Base-by-base conservation (phyloP, 2,888 invertebrate species). In the Ferrisia virgata region DNA sequence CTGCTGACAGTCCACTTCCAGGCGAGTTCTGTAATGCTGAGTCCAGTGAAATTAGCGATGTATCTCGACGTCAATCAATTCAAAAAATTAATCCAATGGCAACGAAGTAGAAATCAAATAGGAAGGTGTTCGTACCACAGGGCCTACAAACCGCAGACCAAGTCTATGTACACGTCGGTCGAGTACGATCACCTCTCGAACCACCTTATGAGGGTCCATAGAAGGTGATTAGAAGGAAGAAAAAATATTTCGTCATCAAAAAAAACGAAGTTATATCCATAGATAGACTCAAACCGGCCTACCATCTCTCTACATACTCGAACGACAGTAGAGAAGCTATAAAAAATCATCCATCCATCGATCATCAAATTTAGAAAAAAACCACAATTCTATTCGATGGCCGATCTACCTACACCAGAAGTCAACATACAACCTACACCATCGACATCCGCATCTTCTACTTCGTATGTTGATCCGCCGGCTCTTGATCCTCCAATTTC, bases 121-220 rank as follows among this genome's bases (percentile, higher is more conserved):
- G 58, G 9, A 22, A 18, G 58, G 82, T n/a, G 2, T 85, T 85
- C 58, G 76, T 82, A 2, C 53, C 79, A n/a, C 28, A 28, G 22
- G 82, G 85, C 53, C 33, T 85, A 18, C 15, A 33, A 9, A 58
- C 3, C 18, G 36, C 18, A 15, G 81, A 47, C 2, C 79, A 82
- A 58, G 85, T 82, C 3, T 85, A 85, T 40, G 64, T 85, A 8
- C 8, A 85, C 25, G 82, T 84, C 1, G 85, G 85, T 18, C 25
- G 22, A 15, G 84, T 85, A 1, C 64, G 69, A 25, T 28, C 47
- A 28, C 84, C 85, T 13, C 36, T 85, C n/a, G 72, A 85, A 69
- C 43, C 85, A 18, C 82, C 84, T 2, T 85, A 85, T 64, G 85
- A 84, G 25, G 85, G 85, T 0, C 85, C 85, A 0, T 85, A 43